Conservation (phyloP, 2,113 vertebrate genomes). For the Epinephelus fuscoguttatus region DNA sequence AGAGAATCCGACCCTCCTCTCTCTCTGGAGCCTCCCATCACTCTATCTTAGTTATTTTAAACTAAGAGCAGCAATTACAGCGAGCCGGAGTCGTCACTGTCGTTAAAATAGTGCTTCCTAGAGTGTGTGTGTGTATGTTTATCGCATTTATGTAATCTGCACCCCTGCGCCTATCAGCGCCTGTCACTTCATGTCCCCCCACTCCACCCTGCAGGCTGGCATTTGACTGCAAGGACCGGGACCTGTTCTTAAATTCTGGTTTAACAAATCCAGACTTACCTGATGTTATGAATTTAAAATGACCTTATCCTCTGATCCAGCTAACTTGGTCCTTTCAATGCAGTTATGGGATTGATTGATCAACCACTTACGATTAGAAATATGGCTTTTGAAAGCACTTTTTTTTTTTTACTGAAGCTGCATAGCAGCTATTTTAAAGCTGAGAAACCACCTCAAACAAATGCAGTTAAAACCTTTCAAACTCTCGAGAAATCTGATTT, state of each 20-base stretch:
- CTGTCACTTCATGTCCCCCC: constrained; percentile 14
- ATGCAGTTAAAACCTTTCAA: background rate
- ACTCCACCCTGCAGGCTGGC: background rate
- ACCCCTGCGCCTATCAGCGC: constrained; percentile 30
- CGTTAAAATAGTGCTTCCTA: constrained; percentile 52
- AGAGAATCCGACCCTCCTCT: constrained; percentile 55
- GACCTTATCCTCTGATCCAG: background rate
- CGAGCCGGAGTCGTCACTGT: constrained; percentile 31
- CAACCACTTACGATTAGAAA: background rate
- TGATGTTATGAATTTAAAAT: background rate
- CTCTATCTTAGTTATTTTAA: constrained; percentile 65
- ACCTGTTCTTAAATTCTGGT: background rate
- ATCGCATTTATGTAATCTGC: constrained; percentile 29
- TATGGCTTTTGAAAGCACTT: background rate
- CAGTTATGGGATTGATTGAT: background rate
- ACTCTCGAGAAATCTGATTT: no score
- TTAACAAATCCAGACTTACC: background rate
- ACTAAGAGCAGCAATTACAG: constrained; percentile 36
- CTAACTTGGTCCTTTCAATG: background rate
- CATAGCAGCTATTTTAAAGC: background rate
- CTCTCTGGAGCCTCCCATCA: constrained; percentile 27
- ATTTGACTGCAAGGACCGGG: background rate
- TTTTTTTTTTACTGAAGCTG: background rate
- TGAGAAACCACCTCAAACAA: background rate
- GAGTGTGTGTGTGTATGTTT: constrained; percentile 31